Percentiles rank a stretch among this genome's conserved stretches.
phyloP scores from a whole-genome alignment of 2,797 vertebrate genomes.

The Sebastes iracundus region DNA sequence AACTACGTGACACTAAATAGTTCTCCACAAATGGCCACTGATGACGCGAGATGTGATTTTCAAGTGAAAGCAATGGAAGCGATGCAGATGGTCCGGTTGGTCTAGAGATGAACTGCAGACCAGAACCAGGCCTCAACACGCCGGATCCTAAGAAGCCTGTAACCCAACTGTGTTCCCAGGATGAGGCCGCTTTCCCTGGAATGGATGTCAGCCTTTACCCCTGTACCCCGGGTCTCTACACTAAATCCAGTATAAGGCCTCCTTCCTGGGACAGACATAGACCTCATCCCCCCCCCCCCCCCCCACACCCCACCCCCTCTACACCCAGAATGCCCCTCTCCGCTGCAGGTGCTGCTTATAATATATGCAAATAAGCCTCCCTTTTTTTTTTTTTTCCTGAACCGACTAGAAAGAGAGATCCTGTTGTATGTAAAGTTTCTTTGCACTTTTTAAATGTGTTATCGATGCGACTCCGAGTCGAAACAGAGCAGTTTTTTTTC shows the following conservation, averaged over 20 bases:
- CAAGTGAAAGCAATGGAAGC: constrained; percentile 12
- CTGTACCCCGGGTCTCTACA: constrained; percentile 43
- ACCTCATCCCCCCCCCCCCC: constrained; percentile 4
- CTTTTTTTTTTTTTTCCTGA: constrained; percentile 79
- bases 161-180: constrained; percentile 40
- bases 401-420: constrained; percentile 65
- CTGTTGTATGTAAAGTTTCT: constrained; percentile 64
- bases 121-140: constrained; percentile 38
- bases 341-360: constrained; percentile 86
- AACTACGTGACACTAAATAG: constrained; percentile 45
- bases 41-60: constrained; percentile 26
- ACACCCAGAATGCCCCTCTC: constrained; percentile 70
- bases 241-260: constrained; percentile 44
- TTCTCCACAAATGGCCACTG: constrained; percentile 24
- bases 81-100: constrained; percentile 14
- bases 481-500: constrained; percentile 20
- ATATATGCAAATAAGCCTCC: constrained; percentile 87
- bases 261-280: constrained; percentile 39
- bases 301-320: background rate
- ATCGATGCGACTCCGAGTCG: constrained; percentile 51
- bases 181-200: constrained; percentile 48
- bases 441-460: constrained; percentile 74
- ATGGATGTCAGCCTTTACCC: constrained; percentile 57
- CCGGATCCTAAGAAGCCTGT: constrained; percentile 41
- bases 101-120: constrained; percentile 36